Base-by-base conservation (phyloP, 1,140 invertebrate genomes). In the Onthophagus taurus region DNA sequence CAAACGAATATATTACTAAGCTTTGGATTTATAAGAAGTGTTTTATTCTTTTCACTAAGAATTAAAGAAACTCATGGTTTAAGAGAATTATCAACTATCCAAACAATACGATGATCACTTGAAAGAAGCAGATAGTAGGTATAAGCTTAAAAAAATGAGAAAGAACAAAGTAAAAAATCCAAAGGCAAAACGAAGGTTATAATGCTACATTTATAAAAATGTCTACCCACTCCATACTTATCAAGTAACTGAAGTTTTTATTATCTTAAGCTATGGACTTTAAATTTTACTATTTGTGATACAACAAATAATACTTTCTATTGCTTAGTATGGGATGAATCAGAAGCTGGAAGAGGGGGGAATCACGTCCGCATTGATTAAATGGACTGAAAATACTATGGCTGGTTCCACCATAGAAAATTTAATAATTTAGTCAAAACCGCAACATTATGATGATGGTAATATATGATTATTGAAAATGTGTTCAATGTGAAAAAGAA, bases 241-340 rank as follows among this genome's bases (percentile, higher is more conserved):
- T 19, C 36, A 20, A 47, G 42, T 42, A n/a, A 6, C n/a, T 30
- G 42, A 47, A 47, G 37, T 31, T 47, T 47, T 34, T 42, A 47
- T 21, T 26, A 13, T 9, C 16, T 42, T n/a, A 42, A 47, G 21
- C 21, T 47, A 12, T 47, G 37, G 45, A 42, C 45, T 11, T 39
- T 31, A 6, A 47, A 44, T 29, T 34, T 43, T 5, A 44, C 46
- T 18, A 48, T 48, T 26, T 43, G 44, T 13, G 39, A 48, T 31
- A 19, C 39, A 13, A 48, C 39, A 2, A 17, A 34, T 2, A 48
- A 48, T 13, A 36, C 23, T 36, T 21, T 20, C 6, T 44, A 48
- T 26, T 48, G 46, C 29, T 20, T 43, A 8, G 12, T 37, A 7
- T 48, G 46, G 46, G 41, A 48, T 34, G 41, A 44, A 18, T 48